Conservation (phyloP, 2,888 invertebrate genomes). For the Diachrysia chrysitis region DNA sequence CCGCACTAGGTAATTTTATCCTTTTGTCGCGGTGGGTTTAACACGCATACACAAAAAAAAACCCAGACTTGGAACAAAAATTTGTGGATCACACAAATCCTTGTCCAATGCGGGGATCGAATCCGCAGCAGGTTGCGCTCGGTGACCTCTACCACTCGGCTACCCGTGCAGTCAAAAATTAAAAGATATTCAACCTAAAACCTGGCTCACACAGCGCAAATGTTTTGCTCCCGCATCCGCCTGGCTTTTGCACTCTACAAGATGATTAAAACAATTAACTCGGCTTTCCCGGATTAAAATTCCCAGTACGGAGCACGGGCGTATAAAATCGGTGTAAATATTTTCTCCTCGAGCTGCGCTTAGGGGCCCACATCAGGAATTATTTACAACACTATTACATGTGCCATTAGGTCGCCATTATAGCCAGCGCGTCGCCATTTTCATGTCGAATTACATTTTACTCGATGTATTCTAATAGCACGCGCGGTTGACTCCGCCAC, state of each 20-base stretch:
- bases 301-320: conserved; percentile 17
- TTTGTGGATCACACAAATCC: too few relatives aligned
- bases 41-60: too few relatives aligned
- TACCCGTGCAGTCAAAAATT: too few relatives aligned
- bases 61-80: too few relatives aligned
- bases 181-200: conserved; percentile 5
- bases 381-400: conserved; percentile 77
- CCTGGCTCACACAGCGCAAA: conserved; percentile 9
- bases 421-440: conserved; percentile 68
- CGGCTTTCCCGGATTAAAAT: conserved; percentile 37
- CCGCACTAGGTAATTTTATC: too few relatives aligned
- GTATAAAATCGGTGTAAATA: conserved; percentile 47
- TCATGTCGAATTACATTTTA: conserved; percentile 74
- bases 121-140: too few relatives aligned
- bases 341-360: conserved; percentile 38
- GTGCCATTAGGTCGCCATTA: conserved; percentile 75
- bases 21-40: too few relatives aligned
- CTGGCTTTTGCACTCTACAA: conserved; percentile 29
- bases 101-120: too few relatives aligned
- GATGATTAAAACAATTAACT: conserved; percentile 59
- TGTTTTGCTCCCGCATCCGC: conserved; percentile 19
- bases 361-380: conserved; percentile 58
- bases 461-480: conserved; percentile 76
- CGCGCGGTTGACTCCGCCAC: conserved; percentile 65
- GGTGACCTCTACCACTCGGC: too few relatives aligned